phyloP scores from a whole-genome alignment of 2,797 vertebrate species.

The Diglossa cyanea region DNA sequence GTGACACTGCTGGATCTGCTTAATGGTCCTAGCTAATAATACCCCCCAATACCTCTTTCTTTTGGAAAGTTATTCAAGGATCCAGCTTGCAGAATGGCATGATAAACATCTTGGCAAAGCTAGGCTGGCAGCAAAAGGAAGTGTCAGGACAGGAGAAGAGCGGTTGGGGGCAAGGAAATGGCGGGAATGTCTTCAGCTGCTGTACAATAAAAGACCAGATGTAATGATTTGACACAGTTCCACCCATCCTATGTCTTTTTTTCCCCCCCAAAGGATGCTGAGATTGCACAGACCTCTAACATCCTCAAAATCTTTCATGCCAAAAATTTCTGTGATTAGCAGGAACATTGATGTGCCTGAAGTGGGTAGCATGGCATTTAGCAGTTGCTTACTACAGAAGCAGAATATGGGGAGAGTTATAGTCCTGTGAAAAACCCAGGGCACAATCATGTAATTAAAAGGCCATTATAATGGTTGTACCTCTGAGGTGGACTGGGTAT shows the following conservation, averaged over 20 bases:
- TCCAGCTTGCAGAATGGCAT: constrained; percentile 11
- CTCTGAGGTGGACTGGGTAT: not conserved
- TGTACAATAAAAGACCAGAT: not conserved
- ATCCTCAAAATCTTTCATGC: not conserved
- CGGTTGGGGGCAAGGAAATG: not conserved
- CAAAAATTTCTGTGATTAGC: not conserved
- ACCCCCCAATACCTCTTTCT: not conserved
- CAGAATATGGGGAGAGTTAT: not conserved
- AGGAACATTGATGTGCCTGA: not conserved
- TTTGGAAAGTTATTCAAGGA: constrained; percentile 34
- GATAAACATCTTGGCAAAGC: constrained; percentile 43
- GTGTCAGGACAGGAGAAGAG: not conserved
- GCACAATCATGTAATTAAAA: not conserved
- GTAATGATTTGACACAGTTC: not conserved
- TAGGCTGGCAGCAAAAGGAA: constrained; percentile 14
- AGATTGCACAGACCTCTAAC: not conserved
- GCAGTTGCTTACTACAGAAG: not conserved
- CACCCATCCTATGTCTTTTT: not conserved
- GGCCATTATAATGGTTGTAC: not conserved
- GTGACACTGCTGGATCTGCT: not conserved
- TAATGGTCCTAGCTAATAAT: not conserved
- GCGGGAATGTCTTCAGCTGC: constrained; percentile 42
- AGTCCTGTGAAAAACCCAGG: not conserved
- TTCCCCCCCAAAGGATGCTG: not conserved
- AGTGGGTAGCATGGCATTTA: not conserved